Evolutionary conservation across 2,113 vertebrate species (phyloP).

Genomic region (Catharus minimus): DNA sequence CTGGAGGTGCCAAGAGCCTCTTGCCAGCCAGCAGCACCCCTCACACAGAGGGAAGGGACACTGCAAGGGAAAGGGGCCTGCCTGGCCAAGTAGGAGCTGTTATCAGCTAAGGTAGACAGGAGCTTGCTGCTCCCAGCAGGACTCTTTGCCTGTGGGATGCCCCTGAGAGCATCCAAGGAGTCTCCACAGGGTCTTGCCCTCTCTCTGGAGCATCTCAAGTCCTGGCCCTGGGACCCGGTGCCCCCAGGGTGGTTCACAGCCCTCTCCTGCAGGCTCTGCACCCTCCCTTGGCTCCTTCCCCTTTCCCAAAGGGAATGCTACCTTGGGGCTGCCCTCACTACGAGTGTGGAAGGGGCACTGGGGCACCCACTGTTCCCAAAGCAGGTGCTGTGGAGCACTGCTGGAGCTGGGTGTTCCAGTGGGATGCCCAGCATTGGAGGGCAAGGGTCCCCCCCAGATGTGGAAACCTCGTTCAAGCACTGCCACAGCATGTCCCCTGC

Average conservation of each 20-base stretch:
- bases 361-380: fast-evolving
- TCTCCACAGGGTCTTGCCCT: not conserved
- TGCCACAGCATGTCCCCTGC: not conserved
- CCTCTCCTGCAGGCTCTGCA: not conserved
- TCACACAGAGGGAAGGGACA: not conserved
- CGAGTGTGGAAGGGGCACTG: not conserved
- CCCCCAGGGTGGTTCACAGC: not conserved
- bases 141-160: not conserved
- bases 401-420: not conserved
- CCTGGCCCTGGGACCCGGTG: not conserved
- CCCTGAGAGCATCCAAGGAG: not conserved
- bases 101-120: not conserved
- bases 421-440: not conserved
- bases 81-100: not conserved
- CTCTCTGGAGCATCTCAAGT: not conserved
- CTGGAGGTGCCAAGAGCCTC: not conserved
- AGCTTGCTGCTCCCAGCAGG: not conserved
- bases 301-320: not conserved
- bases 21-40: not conserved
- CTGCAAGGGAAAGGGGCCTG: not conserved
- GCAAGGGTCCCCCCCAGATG: not conserved
- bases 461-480: not conserved
- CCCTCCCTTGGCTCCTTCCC: not conserved
- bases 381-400: not conserved
- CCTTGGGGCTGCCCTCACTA: not conserved